These are phyloP conservation scores for Notocelia uddmanniana DNA, from an alignment of 2,888 invertebrate genomes.

Conservation along the genomic window DNA sequence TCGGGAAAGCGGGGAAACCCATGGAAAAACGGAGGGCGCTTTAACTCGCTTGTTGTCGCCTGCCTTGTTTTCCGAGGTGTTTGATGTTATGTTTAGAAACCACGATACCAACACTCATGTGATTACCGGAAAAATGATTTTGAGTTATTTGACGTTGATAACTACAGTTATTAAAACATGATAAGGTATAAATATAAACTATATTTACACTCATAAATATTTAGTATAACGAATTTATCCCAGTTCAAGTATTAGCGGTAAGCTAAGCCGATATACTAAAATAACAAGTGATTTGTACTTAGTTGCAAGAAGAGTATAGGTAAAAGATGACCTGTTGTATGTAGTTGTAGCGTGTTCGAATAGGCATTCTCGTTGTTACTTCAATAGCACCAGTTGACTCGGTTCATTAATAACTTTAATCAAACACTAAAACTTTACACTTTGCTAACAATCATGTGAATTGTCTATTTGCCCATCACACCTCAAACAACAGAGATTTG, in stretches of 20 bases:
- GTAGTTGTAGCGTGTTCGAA: no score
- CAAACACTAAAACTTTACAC: slow-evolving; percentile 24
- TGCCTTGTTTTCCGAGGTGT: background rate
- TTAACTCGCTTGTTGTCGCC: slow-evolving; percentile 14
- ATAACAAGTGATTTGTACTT: no score
- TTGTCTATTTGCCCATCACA: slow-evolving; percentile 18
- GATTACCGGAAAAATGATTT: background rate
- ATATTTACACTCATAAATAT: no score
- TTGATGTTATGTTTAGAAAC: slow-evolving; percentile 11
- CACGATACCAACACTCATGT: slow-evolving; percentile 7
- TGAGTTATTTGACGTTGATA: background rate
- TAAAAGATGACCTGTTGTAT: no score
- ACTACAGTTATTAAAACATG: no score
- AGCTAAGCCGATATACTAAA: no score
- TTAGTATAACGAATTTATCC: no score
- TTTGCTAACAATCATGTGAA: slow-evolving; percentile 14
- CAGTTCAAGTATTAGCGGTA: no score
- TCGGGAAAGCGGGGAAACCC: slow-evolving; percentile 67
- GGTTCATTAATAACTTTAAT: slow-evolving; percentile 22
- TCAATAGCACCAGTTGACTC: slow-evolving; percentile 4
- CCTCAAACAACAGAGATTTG: slow-evolving; percentile 23
- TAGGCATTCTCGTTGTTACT: background rate
- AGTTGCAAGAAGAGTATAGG: no score
- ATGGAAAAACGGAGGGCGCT: slow-evolving; percentile 72
- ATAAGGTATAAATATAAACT: no score